Conservation (phyloP, 2,797 vertebrate species). For the Notoglanidium macrostoma region DNA sequence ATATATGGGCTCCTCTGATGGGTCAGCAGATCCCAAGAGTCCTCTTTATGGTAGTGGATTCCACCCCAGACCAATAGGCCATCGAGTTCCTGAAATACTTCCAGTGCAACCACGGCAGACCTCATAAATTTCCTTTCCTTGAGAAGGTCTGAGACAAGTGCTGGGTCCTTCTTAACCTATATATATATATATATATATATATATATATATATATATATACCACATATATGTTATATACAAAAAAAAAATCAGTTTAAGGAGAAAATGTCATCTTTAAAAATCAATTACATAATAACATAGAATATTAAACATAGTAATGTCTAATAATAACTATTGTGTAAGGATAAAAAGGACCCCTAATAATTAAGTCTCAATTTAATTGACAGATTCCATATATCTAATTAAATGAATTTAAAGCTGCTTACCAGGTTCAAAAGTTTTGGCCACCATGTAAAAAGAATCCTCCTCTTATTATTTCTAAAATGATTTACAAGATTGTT, state of each 20-base stretch:
- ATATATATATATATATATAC: too few species aligned
- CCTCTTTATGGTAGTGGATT: constrained; percentile 77
- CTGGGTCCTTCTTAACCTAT: constrained; percentile 23
- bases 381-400: neutral
- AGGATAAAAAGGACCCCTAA: neutral
- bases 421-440: neutral
- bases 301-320: neutral
- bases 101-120: constrained; percentile 57
- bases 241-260: neutral
- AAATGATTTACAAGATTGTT: neutral
- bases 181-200: too few species aligned
- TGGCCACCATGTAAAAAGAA: neutral
- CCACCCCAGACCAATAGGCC: constrained; percentile 71
- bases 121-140: constrained; percentile 54
- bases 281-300: neutral
- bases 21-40: constrained; percentile 69
- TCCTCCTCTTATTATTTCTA: neutral
- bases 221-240: neutral
- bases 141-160: constrained; percentile 8
- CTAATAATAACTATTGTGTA: neutral
- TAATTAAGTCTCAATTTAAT: neutral
- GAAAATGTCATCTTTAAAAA: neutral
- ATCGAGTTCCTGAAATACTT: constrained; percentile 76
- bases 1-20: constrained; percentile 71
- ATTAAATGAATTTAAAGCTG: neutral